These are phyloP conservation scores for Cephus nigrinus DNA, from an alignment of 2,888 invertebrate species.

Conservation along the genomic window DNA sequence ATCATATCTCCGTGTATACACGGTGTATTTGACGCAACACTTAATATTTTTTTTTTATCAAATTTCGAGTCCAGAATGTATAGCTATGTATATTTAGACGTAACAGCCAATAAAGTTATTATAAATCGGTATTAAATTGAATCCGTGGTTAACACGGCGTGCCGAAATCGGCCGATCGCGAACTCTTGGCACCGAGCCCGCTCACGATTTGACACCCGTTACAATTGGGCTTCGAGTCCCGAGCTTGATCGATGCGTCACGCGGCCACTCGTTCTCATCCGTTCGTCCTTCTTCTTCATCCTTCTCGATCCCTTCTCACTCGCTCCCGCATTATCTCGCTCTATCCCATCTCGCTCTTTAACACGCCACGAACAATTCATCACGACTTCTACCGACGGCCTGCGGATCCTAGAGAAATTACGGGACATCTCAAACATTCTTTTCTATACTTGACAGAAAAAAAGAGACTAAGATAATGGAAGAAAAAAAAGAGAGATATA, in stretches of 20 bases:
- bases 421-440: neutral
- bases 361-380: conserved; percentile 12
- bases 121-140: neutral
- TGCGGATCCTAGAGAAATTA: neutral
- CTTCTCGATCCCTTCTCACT: conserved; percentile 15
- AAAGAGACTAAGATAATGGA: neutral
- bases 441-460: neutral
- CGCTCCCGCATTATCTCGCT: conserved; percentile 3
- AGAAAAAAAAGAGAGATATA: neutral
- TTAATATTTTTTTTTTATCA: neutral
- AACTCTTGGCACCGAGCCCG: neutral
- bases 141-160: neutral
- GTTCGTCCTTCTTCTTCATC: conserved; percentile 18
- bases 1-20: too few relatives aligned
- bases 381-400: neutral
- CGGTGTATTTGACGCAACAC: neutral
- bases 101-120: neutral
- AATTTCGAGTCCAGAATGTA: neutral
- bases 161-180: neutral
- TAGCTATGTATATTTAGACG: neutral
- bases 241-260: conserved; percentile 1
- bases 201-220: neutral
- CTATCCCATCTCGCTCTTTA: conserved; percentile 26
- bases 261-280: conserved; percentile 17
- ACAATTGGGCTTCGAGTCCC: neutral